Evolutionary conservation across 2,797 vertebrate species (phyloP).

Genomic region (Molothrus ater): DNA sequence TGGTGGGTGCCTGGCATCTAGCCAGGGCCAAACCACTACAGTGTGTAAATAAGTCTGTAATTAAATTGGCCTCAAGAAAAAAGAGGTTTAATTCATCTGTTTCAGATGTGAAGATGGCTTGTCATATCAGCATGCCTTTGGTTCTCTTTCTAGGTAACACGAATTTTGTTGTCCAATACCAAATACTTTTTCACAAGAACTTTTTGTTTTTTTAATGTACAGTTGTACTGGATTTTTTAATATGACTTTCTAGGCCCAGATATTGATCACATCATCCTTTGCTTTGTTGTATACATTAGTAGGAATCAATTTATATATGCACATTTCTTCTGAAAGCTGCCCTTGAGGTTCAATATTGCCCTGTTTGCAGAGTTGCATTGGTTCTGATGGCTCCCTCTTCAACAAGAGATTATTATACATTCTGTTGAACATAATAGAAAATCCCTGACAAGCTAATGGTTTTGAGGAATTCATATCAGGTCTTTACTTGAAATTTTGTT

Average conservation of each 20-base stretch:
- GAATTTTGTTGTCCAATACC: not conserved
- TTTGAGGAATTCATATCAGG: not conserved
- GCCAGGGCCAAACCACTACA: not conserved
- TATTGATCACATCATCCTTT: not conserved
- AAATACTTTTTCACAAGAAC: not conserved
- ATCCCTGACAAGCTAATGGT: not conserved
- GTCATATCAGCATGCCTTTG: not conserved
- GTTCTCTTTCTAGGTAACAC: not conserved
- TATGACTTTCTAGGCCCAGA: not conserved
- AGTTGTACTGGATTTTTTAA: not conserved
- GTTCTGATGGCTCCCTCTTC: not conserved
- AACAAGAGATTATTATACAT: not conserved
- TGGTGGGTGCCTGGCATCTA: not conserved
- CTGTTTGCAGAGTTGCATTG: not conserved
- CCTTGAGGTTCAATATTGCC: not conserved
- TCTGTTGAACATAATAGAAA: not conserved
- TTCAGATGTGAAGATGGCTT: not conserved
- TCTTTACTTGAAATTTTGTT: not conserved
- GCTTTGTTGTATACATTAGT: not conserved
- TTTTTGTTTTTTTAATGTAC: not conserved
- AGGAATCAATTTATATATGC: not conserved
- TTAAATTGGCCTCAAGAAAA: not conserved
- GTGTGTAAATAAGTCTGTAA: not conserved
- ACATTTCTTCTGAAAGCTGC: not conserved
- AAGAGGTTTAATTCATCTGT: not conserved